phyloP scores from a whole-genome alignment of 1,140 invertebrate genomes.

The Aphelenchoides avenae region DNA sequence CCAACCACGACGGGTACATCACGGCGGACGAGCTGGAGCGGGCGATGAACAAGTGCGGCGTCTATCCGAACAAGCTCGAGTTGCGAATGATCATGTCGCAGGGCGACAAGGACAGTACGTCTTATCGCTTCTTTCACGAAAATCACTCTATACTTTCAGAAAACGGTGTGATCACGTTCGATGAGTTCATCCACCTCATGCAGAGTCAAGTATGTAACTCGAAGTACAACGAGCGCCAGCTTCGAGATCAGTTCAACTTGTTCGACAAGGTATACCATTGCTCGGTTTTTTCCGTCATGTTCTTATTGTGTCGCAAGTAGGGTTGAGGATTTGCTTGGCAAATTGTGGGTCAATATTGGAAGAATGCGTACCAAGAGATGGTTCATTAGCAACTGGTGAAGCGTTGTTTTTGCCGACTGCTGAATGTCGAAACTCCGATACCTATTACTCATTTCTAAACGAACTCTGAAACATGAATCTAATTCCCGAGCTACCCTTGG shows the following conservation, averaged over 20 bases:
- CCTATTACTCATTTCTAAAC: no score
- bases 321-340: no score
- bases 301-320: no score
- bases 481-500: background rate
- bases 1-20: slow-evolving; percentile 57
- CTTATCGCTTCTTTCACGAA: slow-evolving; percentile 15
- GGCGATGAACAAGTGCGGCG: slow-evolving; percentile 58
- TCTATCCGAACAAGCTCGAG: slow-evolving; percentile 53
- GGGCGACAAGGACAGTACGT: slow-evolving; percentile 53
- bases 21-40: slow-evolving; percentile 50
- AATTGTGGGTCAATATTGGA: slow-evolving; percentile 1
- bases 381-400: background rate
- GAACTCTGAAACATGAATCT: background rate
- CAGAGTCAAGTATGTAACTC: slow-evolving; percentile 25
- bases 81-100: slow-evolving; percentile 53
- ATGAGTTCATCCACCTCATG: slow-evolving; percentile 55
- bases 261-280: slow-evolving; percentile 55
- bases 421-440: background rate
- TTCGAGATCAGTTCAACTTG: slow-evolving; percentile 53
- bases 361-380: no score
- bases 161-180: slow-evolving; percentile 59
- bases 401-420: background rate
- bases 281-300: no score
- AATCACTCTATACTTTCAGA: slow-evolving; percentile 37
- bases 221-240: slow-evolving; percentile 29